Evolutionary conservation across 92 coral and sea anemone genomes (phyloP), one percentile per base, ranked within the genome.

Genomic region (Anthopleura xanthogrammica): DNA sequence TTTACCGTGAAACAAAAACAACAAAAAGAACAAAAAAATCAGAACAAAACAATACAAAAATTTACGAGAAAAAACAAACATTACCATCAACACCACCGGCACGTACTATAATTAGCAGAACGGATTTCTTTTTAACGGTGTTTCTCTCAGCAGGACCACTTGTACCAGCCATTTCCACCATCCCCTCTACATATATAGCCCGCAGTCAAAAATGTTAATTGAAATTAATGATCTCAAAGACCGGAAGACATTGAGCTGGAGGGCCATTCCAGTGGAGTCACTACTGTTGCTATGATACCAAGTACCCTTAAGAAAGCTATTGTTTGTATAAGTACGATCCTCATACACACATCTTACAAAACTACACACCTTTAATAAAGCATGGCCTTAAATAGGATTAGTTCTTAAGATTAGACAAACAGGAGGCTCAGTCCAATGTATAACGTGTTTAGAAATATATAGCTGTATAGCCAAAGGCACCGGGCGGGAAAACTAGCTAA

Each of bases 201-300:
- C 5, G 50, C 5, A 46, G 50, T 46, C 50, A 46, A 46, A 46
- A 46, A 46, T 46, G 0, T 46, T 46, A 4, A 12, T 72, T 72
- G 46, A 48, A 72, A 16, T 72, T 29, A 72, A 36, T 36, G 77
- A 22, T n/a, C 29, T 68, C 74, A 3, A 46, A 46, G 17, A 70
- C 22, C 19, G 3, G 5, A 36, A 36, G 17, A 22, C 24, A 72
- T 36, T 16, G 43, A 2, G 16, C 43, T 22, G 7, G 77, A 22
- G 40, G 50, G 77, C 14, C 77, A 39, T 72, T 72, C 77, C 77
- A 72, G 40, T 72, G 77, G 77, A 72, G 14, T 16, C 43, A 9
- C 77, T 29, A 72, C 42, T 17, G 77, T 72, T 72, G 77, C 77
- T 36, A 72, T 36, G 77, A 29, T 72, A 72, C 77, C 77, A 72